Evolutionary conservation across 2,797 vertebrate species (phyloP).

Genomic region (Sebastolobus altivelis): DNA sequence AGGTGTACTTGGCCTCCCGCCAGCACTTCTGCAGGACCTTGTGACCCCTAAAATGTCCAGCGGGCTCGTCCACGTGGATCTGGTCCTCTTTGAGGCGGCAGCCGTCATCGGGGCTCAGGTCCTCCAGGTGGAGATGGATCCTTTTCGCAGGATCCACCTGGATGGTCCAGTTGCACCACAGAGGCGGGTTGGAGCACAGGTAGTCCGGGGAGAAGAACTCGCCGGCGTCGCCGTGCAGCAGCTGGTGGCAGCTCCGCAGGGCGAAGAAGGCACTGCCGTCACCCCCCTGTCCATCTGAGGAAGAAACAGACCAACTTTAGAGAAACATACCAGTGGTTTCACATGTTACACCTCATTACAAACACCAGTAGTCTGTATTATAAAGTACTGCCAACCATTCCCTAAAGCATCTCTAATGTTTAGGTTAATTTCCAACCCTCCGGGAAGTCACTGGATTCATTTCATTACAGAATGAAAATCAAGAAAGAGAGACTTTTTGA

Average conservation of each 20-base stretch:
- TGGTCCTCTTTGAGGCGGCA: conserved; percentile 84
- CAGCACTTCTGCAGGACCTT: conserved; percentile 83
- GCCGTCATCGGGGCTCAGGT: conserved; percentile 72
- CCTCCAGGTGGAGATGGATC: conserved; percentile 81
- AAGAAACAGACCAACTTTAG: fast-evolving
- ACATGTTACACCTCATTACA: neutral
- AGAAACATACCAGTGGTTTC: neutral
- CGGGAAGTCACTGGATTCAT: neutral
- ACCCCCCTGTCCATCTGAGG: conserved; percentile 35
- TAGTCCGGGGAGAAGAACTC: conserved; percentile 87
- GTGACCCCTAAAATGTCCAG: neutral
- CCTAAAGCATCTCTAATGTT: neutral
- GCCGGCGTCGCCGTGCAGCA: conserved; percentile 55
- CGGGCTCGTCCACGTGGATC: conserved; percentile 83
- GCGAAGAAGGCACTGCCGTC: conserved; percentile 77
- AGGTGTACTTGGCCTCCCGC: conserved; percentile 71
- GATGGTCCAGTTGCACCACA: conserved; percentile 90
- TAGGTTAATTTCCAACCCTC: neutral
- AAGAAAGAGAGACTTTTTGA: neutral
- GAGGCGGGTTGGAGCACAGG: conserved; percentile 84
- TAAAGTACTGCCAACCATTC: neutral
- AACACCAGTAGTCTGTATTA: neutral
- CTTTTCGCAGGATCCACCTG: conserved; percentile 74
- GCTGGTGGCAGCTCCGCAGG: conserved; percentile 84
- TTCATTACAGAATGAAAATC: neutral